phyloP scores from a whole-genome alignment of 1,140 invertebrate species.

The Polypedilum pembai region DNA sequence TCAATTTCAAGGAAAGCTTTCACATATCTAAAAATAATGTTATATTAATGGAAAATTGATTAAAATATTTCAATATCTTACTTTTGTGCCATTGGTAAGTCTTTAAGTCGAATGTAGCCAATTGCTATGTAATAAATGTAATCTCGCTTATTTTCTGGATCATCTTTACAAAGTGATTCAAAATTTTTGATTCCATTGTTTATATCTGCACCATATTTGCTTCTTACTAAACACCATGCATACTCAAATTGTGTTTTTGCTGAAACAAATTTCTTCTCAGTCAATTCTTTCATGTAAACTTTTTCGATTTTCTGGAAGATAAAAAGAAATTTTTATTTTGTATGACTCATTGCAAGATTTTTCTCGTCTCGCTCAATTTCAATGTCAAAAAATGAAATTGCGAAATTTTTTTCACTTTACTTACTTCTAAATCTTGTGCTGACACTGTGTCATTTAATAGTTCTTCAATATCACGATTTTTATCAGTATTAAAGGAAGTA shows the following conservation, averaged over 20 bases:
- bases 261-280: slow-evolving; percentile 56
- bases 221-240: slow-evolving; percentile 85
- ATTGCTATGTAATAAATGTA: slow-evolving; percentile 92
- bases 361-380: not conserved
- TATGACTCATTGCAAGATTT: not conserved
- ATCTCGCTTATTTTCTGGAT: slow-evolving; percentile 72
- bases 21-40: slow-evolving; percentile 45
- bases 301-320: slow-evolving; percentile 72
- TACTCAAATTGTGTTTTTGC: slow-evolving; percentile 89
- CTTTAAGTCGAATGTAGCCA: slow-evolving; percentile 84
- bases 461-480: slow-evolving; percentile 53
- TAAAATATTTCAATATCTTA: slow-evolving; percentile 38
- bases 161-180: slow-evolving; percentile 73
- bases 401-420: slow-evolving; percentile 31
- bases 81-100: slow-evolving; percentile 74
- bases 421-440: slow-evolving; percentile 69
- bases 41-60: too few species aligned
- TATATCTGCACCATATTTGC: slow-evolving; percentile 79
- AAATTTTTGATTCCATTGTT: slow-evolving; percentile 78
- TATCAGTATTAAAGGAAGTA: too few species aligned
- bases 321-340: slow-evolving; percentile 28
- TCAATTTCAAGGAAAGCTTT: slow-evolving; percentile 78
- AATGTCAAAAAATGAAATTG: slow-evolving; percentile 34
- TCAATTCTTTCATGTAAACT: slow-evolving; percentile 70
- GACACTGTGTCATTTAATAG: slow-evolving; percentile 67